Evolutionary conservation across 2,888 invertebrate species (phyloP), one percentile per base, ranked within the genome.

Genomic region (Leucozona laternaria): DNA sequence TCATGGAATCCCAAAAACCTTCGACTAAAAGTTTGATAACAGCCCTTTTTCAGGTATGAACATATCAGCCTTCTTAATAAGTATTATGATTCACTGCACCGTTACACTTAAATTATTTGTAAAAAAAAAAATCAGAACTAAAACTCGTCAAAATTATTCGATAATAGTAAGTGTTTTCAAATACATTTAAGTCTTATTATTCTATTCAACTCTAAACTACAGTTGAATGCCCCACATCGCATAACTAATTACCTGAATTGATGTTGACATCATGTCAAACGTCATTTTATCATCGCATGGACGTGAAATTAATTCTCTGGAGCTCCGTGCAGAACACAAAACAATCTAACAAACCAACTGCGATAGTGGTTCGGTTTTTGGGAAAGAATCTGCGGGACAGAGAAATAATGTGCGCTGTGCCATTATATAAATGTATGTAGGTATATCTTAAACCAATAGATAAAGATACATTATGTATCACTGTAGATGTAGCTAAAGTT

Each of bases 261-360:
- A 80, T 75, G 60, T 70, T 75, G 75, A 75, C 75, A 75, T 55
- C 53, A 68, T 75, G 68, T 75, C 53, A 60, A 75, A 75, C 55
- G 75, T 75, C 79, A 80, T 60, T 75, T 75, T 45, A 68, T 60
- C 48, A 70, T 53, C 25, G 25, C 31, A 55, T 17, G 3, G 50
- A 57, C 48, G 10, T 48, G 4, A 45, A 68, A 37, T 53, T 25
- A 60, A 43, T 28, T 43, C 60, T 17, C 48, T 43, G 40, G 25
- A 55, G 34, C 45, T 13, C 20, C 40, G 55, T 55, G 68, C 68
- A 75, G 40, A 72, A 72, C 37, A 45, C 37, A 66, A 22, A 73
- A 43, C 20, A 58, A 66, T 60, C 17, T 8, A 73, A 17, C 31
- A 45, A 43, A 34, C 43, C 28, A 13, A 3, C 20, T 40, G 22